Evolutionary conservation across 2,888 invertebrate species (phyloP), one percentile per base, ranked within the genome.

Genomic region (Anthophora plumipes): DNA sequence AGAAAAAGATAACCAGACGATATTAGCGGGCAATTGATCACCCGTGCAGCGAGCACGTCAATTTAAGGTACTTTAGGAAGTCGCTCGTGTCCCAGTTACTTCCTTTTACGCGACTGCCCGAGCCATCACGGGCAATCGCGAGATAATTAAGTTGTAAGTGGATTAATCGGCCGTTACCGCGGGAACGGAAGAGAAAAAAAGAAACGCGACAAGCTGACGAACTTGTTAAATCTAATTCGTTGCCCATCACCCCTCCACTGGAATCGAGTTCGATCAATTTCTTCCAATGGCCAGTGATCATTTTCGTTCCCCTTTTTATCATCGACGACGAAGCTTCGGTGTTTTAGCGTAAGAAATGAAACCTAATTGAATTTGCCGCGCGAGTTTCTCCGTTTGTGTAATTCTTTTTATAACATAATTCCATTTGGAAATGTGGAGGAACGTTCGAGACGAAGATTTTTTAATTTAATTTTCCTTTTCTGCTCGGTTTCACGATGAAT

Each of bases 121-220:
- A 63, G 79, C 80, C 78, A 71, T 77, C 79, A 50, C 43, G 55
- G 74, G 69, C 69, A 71, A 80, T 81, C 85, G 82, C 57, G 54
- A 25, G 82, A 57, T 77, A 78, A 84, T 84, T 75, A 85, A 80
- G 60, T 70, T 66, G 63, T 85, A 85, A 85, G 77, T 82, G 86
- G 84, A 85, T 86, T 80, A 85, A 85, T 84, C 82, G 78, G 72
- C 41, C 68, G 52, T 73, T 39, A 31, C 4, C 25, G 60, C 31
- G 55, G 52, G n/a, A n/a, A n/a, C n/a, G n/a, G n/a, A n/a, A n/a
- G n/a, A n/a, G n/a, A n/a, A 37, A 64, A 78, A 74, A 80, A 72
- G 46, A 50, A 43, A 52, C 41, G 52, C 48, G 43, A 50, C 12
- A 14, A 64, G 25, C 12, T 31, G 68, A 77, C 77, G 46, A 69